Base-by-base conservation (phyloP, 2,888 invertebrate species). In the Formica aserva region DNA sequence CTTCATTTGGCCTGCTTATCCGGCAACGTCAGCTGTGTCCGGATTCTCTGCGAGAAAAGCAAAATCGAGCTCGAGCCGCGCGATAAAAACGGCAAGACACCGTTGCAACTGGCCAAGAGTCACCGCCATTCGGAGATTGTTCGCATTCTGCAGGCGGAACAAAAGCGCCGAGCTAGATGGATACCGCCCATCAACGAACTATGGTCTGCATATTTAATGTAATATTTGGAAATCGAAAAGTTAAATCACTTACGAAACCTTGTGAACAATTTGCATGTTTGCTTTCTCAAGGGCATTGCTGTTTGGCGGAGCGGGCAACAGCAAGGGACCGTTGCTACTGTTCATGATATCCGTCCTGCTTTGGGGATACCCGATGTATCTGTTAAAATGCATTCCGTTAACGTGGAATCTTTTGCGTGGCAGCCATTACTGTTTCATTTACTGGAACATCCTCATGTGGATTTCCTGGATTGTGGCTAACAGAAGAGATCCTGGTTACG, bases 331-430 rank as follows among this genome's bases (percentile, higher is more conserved):
- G 0, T 94, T 98, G 29, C 95, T 98, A 41, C 96, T 98, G 92
- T 98, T 98, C 93, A 95, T 98, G 92, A 96, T 97, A 84, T 98
- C 98, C 0, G 97, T 98, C 13, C 95, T 98, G 6, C 95, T 98
- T 35, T 98, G 98, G 98, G 98, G 98, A 11, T 98, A 98, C 94
- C 98, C 98, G 0, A 98, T 98, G 98, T 99, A 98, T 93, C 96
- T 98, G 91, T 96, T 98, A 86, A 96, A 98, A 96, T 98, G 98
- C 91, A 97, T 98, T 87, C 98, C 98, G 0, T 96, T 98, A 62
- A 98, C 98, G 0, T 98, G 98, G 98, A 97, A 98, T 93, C 97
- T 98, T 9, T 95, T 98, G 60, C 96, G 98, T 0, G 97, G 97
- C 0, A 98, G 98, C 0, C 98, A 98, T 94, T 98, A 98, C 92